Percentiles rank a stretch among this genome's conserved stretches.
Evolutionary conservation across 30 jellyfish, hydroid and myxozoan genomes (phyloP).

Genomic region (Hydractinia echinata): DNA sequence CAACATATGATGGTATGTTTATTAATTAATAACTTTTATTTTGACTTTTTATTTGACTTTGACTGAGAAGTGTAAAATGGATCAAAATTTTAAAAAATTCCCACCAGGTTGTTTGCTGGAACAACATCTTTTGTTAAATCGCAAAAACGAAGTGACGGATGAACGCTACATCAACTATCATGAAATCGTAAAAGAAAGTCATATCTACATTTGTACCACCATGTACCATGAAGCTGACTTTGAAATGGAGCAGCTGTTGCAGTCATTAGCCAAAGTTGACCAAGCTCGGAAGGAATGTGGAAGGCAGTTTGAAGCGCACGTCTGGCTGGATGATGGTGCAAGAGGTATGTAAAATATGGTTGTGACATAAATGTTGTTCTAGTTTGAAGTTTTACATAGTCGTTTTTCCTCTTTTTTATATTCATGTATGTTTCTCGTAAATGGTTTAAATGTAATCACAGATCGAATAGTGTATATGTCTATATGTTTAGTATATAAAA

Average conservation of each 20-base stretch:
- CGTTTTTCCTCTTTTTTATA: no score
- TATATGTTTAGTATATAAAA: background rate
- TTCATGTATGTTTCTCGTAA: no score
- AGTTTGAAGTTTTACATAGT: no score
- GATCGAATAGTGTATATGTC: background rate
- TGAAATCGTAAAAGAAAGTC: slow-evolving; percentile 54
- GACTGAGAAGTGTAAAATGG: background rate
- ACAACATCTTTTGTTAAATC: slow-evolving; percentile 60
- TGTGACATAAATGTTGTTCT: no score
- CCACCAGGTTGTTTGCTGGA: slow-evolving; percentile 63
- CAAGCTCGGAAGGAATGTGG: slow-evolving; percentile 58
- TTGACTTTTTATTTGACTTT: background rate
- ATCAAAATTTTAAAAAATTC: background rate
- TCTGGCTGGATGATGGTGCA: slow-evolving; percentile 88
- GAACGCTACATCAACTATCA: slow-evolving; percentile 57
- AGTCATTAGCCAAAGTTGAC: slow-evolving; percentile 73
- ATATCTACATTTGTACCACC: slow-evolving; percentile 84
- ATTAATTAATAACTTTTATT: background rate
- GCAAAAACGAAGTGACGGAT: slow-evolving; percentile 69
- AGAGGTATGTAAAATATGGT: no score
- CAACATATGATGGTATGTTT: slow-evolving; percentile 68
- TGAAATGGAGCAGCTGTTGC: slow-evolving; percentile 93
- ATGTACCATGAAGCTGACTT: slow-evolving; percentile 97
- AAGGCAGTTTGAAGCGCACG: slow-evolving; percentile 76
- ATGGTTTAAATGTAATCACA: background rate